Evolutionary conservation across 1,140 invertebrate genomes (phyloP).

Genomic region (Drosophila subobscura): DNA sequence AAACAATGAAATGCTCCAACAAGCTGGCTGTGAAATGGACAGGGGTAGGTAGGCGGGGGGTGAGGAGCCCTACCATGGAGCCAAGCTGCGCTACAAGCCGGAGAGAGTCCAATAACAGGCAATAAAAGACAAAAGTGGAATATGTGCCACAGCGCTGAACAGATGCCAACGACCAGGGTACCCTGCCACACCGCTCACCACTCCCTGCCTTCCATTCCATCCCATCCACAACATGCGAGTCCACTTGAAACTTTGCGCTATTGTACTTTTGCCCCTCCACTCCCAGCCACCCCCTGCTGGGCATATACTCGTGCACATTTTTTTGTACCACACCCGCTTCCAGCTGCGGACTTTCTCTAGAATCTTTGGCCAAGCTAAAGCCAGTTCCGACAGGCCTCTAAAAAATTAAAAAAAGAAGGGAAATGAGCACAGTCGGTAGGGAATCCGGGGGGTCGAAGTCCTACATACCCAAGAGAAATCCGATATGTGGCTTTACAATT

Average conservation of each 20-base stretch:
- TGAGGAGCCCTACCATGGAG: conserved; percentile 2
- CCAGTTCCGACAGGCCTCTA: conserved; percentile 36
- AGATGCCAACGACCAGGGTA: conserved; percentile 68
- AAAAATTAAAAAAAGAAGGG: conserved; percentile 19
- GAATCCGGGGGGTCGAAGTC: too few relatives aligned
- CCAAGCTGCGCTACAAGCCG: conserved; percentile 41
- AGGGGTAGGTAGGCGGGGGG: background rate
- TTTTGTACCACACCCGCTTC: conserved; percentile 33
- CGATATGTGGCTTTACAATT: too few relatives aligned
- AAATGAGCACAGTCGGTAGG: background rate
- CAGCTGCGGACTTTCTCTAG: conserved; percentile 57
- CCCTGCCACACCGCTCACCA: background rate
- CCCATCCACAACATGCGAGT: conserved; percentile 50
- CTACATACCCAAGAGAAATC: too few relatives aligned
- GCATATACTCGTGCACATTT: conserved; percentile 1
- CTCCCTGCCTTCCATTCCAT: background rate
- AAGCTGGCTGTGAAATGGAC: conserved; percentile 8
- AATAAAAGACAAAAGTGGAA: conserved; percentile 81
- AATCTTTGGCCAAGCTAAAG: conserved; percentile 59
- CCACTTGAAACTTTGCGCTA: conserved; percentile 78
- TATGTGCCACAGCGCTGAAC: conserved; percentile 77
- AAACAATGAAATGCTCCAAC: conserved; percentile 67
- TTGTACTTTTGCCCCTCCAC: conserved; percentile 56
- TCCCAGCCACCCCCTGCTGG: conserved; percentile 14
- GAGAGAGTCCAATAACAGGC: conserved; percentile 52